Evolutionary conservation across 2,797 vertebrate species (phyloP).

Genomic region (Girardinus metallicus): DNA sequence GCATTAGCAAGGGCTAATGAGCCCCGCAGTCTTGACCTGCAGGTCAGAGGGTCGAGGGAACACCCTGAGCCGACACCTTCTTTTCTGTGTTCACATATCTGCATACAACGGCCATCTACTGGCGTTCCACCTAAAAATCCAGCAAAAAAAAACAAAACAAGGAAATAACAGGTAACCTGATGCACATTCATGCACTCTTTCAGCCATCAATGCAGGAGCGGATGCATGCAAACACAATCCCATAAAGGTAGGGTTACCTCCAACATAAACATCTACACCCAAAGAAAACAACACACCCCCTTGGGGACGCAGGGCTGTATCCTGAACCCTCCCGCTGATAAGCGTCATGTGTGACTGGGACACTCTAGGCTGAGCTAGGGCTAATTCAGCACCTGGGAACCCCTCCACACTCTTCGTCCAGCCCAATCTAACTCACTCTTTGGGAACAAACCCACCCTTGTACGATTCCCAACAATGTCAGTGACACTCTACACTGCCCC

Average conservation of each 20-base stretch:
- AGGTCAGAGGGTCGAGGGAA: conserved; percentile 42
- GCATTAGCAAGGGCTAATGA: conserved; percentile 61
- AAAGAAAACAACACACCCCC: conserved; percentile 65
- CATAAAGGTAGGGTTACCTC: conserved; percentile 69
- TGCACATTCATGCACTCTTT: conserved; percentile 40
- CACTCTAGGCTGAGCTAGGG: conserved; percentile 63
- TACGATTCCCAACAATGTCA: conserved; percentile 83
- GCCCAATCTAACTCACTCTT: conserved; percentile 71
- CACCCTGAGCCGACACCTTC: conserved; percentile 46
- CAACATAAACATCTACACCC: conserved; percentile 70
- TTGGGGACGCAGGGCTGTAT: conserved; percentile 60
- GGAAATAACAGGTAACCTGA: conserved; percentile 49
- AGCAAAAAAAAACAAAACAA: conserved; percentile 2
- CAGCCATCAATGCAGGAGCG: conserved; percentile 47
- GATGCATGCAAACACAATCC: conserved; percentile 62
- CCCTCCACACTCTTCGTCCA: conserved; percentile 59
- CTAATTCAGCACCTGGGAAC: conserved; percentile 79
- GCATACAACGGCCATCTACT: conserved; percentile 34
- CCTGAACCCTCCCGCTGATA: conserved; percentile 61
- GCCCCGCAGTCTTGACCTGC: conserved; percentile 36
- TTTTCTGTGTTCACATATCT: conserved; percentile 33
- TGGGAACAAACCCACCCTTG: conserved; percentile 83
- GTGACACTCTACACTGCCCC: conserved; percentile 85
- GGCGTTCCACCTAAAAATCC: conserved; percentile 24
- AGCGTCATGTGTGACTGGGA: conserved; percentile 61